Evolutionary conservation across 1,140 invertebrate species (phyloP).

Genomic region (Agrilus planipennis): DNA sequence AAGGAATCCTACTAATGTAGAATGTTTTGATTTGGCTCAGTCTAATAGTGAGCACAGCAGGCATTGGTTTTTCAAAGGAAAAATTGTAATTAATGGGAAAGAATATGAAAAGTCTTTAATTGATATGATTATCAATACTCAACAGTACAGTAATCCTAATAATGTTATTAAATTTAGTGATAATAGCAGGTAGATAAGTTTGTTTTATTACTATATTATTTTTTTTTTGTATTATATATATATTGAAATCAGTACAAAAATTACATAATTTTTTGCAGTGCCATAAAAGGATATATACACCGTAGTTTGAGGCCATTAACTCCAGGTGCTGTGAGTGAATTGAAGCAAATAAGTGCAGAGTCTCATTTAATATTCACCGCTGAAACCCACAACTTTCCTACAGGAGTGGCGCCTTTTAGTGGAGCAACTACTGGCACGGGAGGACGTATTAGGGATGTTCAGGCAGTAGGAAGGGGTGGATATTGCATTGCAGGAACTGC

Average conservation of each 20-base stretch:
- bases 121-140: conserved; percentile 86
- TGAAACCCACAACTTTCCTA: conserved; percentile 98
- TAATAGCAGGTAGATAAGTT: conserved; percentile 73
- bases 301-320: conserved; percentile 47
- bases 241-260: background rate
- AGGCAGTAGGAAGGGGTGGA: conserved; percentile 83
- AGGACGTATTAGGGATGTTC: conserved; percentile 87
- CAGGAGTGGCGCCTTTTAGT: conserved; percentile 84
- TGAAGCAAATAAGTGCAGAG: conserved; percentile 43
- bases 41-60: conserved; percentile 91
- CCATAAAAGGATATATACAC: conserved; percentile 74
- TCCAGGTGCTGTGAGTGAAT: conserved; percentile 49
- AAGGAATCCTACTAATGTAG: conserved; percentile 92
- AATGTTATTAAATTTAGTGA: conserved; percentile 97
- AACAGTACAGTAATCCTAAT: conserved; percentile 74
- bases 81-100: conserved; percentile 73
- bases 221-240: conserved; percentile 1
- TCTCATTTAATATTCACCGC: conserved; percentile 96
- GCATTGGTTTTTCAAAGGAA: conserved; percentile 90
- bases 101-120: conserved; percentile 73
- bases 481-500: conserved; percentile 91
- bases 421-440: conserved; percentile 96
- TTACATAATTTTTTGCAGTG: conserved; percentile 46
- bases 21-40: conserved; percentile 97
- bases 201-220: too few relatives aligned